These are phyloP conservation scores for Mycetomoellerius zeteki DNA, from an alignment of 1,140 invertebrate genomes.

Conservation along the genomic window DNA sequence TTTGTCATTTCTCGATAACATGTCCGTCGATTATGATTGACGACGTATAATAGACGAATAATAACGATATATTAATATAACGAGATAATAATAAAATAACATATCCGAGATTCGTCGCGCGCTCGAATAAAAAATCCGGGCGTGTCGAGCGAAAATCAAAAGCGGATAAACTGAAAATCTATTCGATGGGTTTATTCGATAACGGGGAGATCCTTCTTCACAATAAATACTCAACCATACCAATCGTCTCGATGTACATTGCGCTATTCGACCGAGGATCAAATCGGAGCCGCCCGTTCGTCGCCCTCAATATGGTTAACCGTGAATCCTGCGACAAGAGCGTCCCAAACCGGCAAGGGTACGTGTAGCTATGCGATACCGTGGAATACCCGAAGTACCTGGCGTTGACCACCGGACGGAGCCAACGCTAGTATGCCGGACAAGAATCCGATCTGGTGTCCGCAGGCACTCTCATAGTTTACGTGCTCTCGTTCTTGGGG, in stretches of 20 bases:
- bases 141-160: not conserved
- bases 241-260: not conserved
- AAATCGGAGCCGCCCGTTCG: slow-evolving; percentile 11
- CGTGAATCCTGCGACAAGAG: slow-evolving; percentile 68
- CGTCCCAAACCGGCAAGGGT: slow-evolving; percentile 66
- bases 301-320: slow-evolving; percentile 73
- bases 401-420: slow-evolving; percentile 48
- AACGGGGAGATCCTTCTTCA: not conserved
- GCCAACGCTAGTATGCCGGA: slow-evolving; percentile 62
- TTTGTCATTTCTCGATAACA: slow-evolving; percentile 21
- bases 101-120: not conserved
- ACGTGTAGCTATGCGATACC: slow-evolving; percentile 72
- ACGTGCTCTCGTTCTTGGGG: slow-evolving; percentile 68
- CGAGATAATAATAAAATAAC: slow-evolving; percentile 6
- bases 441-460: slow-evolving; percentile 75
- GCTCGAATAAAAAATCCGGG: not conserved
- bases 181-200: not conserved
- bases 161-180: not conserved
- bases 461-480: slow-evolving; percentile 75
- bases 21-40: not conserved
- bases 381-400: slow-evolving; percentile 73
- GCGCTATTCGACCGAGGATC: slow-evolving; percentile 32
- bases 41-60: not conserved
- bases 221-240: not conserved
- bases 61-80: not conserved